These are phyloP conservation scores for Drosophila ambigua DNA, from an alignment of 1,140 invertebrate genomes.

Conservation along the genomic window DNA sequence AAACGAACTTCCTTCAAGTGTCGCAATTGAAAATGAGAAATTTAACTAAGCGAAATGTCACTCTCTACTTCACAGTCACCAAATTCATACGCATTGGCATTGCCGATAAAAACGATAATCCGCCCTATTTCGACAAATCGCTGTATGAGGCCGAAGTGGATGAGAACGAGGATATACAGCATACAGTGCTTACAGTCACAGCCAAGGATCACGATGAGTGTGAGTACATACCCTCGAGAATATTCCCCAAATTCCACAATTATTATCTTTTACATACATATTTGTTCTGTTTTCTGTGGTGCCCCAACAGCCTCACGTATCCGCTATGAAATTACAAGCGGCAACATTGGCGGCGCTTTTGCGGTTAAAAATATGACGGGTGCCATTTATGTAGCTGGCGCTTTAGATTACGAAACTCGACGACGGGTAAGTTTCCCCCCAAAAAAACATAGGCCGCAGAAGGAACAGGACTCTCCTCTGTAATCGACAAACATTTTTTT, in stretches of 20 bases:
- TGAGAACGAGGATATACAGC: slow-evolving; percentile 98
- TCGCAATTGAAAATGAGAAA: slow-evolving; percentile 42
- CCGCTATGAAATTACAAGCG: slow-evolving; percentile 99
- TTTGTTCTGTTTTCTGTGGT: slow-evolving; percentile 22
- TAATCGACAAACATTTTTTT: slow-evolving; percentile 47
- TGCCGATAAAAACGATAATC: slow-evolving; percentile 98
- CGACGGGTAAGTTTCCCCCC: slow-evolving; percentile 89
- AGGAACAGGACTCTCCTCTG: slow-evolving; percentile 18
- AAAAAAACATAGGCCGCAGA: slow-evolving; percentile 16
- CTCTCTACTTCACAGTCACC: slow-evolving; percentile 87
- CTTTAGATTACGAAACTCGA: slow-evolving; percentile 95
- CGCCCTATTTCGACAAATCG: slow-evolving; percentile 97
- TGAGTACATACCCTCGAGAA: slow-evolving; percentile 86
- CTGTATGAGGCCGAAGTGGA: slow-evolving; percentile 98
- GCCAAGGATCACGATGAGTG: slow-evolving; percentile 99
- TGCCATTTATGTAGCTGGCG: slow-evolving; percentile 97
- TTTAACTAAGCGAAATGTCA: slow-evolving; percentile 44
- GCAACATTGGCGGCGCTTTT: slow-evolving; percentile 98
- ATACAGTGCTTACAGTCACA: slow-evolving; percentile 97
- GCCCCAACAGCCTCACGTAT: slow-evolving; percentile 93
- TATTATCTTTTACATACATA: slow-evolving; percentile 47
- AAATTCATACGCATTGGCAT: slow-evolving; percentile 96
- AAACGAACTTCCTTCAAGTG: slow-evolving; percentile 16
- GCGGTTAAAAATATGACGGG: slow-evolving; percentile 99
- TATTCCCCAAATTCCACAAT: slow-evolving; percentile 44